Evolutionary conservation across 2,113 vertebrate species (phyloP).

Genomic region (Istiophorus platypterus): DNA sequence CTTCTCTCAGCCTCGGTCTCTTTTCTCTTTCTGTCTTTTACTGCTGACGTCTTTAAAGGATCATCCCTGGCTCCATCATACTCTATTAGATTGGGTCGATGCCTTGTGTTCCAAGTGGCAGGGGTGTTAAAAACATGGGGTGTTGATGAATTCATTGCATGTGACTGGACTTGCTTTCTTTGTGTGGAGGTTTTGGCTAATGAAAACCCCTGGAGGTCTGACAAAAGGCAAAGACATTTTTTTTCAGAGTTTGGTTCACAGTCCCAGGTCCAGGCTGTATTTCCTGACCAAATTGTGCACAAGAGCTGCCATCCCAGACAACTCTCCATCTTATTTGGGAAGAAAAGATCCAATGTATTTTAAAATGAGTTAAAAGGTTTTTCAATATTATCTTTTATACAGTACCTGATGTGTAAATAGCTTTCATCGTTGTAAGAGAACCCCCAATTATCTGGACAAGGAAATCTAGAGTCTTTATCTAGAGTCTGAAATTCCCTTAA

Average conservation of each 20-base stretch:
- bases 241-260: conserved; percentile 54
- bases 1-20: conserved; percentile 69
- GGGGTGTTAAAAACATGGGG: conserved; percentile 80
- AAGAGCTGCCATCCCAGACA: neutral
- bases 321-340: conserved; percentile 13
- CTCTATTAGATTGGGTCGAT: conserved; percentile 79
- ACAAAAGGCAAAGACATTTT: conserved; percentile 71
- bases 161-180: conserved; percentile 77
- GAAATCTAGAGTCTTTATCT: no score
- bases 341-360: neutral
- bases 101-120: conserved; percentile 74
- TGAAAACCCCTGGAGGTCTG: conserved; percentile 71
- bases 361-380: neutral
- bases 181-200: conserved; percentile 72
- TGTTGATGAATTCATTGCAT: conserved; percentile 85
- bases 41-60: conserved; percentile 81
- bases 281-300: conserved; percentile 30
- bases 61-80: conserved; percentile 75
- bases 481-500: neutral
- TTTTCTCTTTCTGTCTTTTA: conserved; percentile 80
- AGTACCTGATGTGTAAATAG: neutral
- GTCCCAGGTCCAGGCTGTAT: conserved; percentile 30
- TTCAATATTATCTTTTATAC: no score
- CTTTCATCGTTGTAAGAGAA: neutral
- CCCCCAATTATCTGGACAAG: neutral